phyloP scores from a whole-genome alignment of 2,797 vertebrate genomes.

The Ceyx erithaca region DNA sequence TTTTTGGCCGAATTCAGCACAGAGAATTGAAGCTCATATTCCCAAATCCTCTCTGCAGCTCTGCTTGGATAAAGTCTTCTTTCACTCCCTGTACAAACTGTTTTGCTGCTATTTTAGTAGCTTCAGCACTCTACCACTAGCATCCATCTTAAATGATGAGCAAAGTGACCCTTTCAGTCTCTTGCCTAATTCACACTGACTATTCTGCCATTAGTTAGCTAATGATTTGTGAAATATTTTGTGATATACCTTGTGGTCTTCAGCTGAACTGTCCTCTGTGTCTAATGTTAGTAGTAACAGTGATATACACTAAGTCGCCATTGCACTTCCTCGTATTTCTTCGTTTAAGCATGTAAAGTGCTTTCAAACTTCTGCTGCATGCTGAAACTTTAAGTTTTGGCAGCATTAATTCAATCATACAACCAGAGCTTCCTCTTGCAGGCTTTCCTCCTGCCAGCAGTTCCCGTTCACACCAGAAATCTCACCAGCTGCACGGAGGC shows the following conservation, averaged over 20 bases:
- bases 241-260: constrained; percentile 34
- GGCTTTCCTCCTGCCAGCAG: constrained; percentile 32
- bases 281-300: not conserved
- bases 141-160: constrained; percentile 2
- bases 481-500: constrained; percentile 31
- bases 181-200: not conserved
- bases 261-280: not conserved
- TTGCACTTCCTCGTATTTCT: not conserved
- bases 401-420: not conserved
- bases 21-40: constrained; percentile 13
- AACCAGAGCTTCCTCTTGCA: constrained; percentile 14
- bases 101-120: not conserved
- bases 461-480: constrained; percentile 33
- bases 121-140: not conserved
- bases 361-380: not conserved
- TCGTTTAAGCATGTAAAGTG: not conserved
- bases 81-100: not conserved
- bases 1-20: not conserved
- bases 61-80: not conserved
- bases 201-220: constrained; percentile 47
- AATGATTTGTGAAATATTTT: constrained; percentile 62
- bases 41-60: not conserved
- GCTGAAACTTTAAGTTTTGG: not conserved
- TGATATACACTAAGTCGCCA: not conserved
- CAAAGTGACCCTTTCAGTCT: constrained; percentile 38